A percentile compares a stretch with the other conserved stretches of the same genome.
Evolutionary conservation across 2,888 invertebrate genomes (phyloP).

Genomic region (Schizaphis graminum): DNA sequence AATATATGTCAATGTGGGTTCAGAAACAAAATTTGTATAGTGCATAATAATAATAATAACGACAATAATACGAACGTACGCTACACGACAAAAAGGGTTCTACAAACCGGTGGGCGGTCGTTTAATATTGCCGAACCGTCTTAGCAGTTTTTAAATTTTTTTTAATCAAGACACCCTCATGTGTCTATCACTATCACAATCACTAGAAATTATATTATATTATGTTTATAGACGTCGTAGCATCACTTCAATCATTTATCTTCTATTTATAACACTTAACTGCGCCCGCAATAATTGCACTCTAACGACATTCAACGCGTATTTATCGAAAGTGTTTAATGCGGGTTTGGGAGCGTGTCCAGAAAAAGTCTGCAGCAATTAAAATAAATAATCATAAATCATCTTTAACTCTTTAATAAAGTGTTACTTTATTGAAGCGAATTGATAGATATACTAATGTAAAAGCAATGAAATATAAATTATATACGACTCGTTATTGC

Average conservation of each 20-base stretch:
- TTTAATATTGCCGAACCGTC: conserved; percentile 18
- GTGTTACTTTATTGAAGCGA: background rate
- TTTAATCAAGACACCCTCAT: background rate
- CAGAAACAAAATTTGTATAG: conserved; percentile 33
- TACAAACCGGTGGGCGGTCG: conserved; percentile 30
- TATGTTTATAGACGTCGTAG: background rate
- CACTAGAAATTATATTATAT: background rate
- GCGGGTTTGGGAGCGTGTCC: conserved; percentile 9
- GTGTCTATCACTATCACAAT: background rate
- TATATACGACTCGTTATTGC: background rate
- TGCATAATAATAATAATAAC: background rate
- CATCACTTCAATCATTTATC: background rate
- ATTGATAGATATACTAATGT: background rate
- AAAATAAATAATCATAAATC: background rate
- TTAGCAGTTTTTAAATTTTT: conserved; percentile 3
- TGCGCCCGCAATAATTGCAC: background rate
- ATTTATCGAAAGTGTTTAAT: background rate
- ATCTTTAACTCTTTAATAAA: background rate
- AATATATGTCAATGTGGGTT: conserved; percentile 61
- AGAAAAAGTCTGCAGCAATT: background rate
- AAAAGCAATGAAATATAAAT: background rate
- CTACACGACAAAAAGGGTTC: conserved; percentile 23
- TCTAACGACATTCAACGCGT: background rate
- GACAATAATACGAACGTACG: background rate
- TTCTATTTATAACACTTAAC: background rate